phyloP scores from a whole-genome alignment of 2,888 invertebrate species.

The Spatulosminthurus flaviceps region DNA sequence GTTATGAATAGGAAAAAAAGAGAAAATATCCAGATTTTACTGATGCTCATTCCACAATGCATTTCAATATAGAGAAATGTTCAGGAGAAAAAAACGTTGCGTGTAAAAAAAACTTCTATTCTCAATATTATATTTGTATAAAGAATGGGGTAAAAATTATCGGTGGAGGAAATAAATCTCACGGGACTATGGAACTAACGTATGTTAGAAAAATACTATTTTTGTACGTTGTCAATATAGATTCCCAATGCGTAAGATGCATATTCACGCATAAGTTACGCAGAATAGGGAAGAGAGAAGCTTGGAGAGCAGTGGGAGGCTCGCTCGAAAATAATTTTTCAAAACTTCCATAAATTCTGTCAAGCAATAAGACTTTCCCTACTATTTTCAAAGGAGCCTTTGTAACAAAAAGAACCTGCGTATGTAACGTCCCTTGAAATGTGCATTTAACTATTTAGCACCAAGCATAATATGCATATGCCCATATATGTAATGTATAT shows the following conservation, averaged over 20 bases:
- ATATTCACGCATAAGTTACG: background rate
- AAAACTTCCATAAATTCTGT: conserved; percentile 50
- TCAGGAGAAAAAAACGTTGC: background rate
- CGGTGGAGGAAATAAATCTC: conserved; percentile 46
- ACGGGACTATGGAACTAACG: background rate
- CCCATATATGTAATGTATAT: no score
- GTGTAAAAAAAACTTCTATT: background rate
- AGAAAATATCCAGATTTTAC: background rate
- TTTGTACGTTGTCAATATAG: no score
- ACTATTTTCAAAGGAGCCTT: no score
- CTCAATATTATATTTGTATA: background rate
- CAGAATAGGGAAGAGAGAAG: background rate
- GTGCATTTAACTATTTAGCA: no score
- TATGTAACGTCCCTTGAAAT: no score
- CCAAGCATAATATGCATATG: background rate
- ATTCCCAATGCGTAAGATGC: conserved; percentile 20
- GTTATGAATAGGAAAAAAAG: background rate
- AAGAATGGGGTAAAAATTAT: conserved; percentile 43
- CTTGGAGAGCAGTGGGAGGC: background rate
- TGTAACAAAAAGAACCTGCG: no score
- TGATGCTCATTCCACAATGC: background rate
- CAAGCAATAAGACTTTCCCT: conserved; percentile 2
- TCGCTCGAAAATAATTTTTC: conserved; percentile 49
- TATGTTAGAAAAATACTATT: no score
- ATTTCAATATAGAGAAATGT: background rate